These are phyloP conservation scores for Sphaerophoria taeniata DNA, from an alignment of 2,888 invertebrate species.

Conservation along the genomic window DNA sequence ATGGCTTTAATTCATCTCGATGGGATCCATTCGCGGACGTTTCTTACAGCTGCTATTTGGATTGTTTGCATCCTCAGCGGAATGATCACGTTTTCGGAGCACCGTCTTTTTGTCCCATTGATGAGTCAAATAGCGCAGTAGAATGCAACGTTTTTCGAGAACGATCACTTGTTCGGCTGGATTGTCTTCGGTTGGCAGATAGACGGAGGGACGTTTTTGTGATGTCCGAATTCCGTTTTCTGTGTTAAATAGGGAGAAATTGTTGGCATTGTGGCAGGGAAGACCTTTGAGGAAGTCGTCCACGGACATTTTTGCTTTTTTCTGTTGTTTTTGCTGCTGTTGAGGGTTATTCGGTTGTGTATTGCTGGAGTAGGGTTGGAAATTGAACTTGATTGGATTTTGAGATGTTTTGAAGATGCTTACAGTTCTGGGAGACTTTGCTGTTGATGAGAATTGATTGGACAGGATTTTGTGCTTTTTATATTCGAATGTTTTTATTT, in stretches of 20 bases:
- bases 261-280: slow-evolving; percentile 94
- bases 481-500: too few relatives aligned
- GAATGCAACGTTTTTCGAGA: slow-evolving; percentile 96
- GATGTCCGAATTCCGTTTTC: slow-evolving; percentile 92
- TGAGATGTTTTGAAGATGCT: too few relatives aligned
- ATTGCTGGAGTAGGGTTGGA: too few relatives aligned
- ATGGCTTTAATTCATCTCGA: slow-evolving; percentile 78
- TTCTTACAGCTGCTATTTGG: slow-evolving; percentile 80
- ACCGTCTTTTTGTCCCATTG: slow-evolving; percentile 95
- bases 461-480: too few relatives aligned
- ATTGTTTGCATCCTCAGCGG: slow-evolving; percentile 71
- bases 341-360: background rate
- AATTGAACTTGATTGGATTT: too few relatives aligned
- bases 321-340: slow-evolving; percentile 32
- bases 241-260: slow-evolving; percentile 95
- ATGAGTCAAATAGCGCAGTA: slow-evolving; percentile 96
- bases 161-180: slow-evolving; percentile 98
- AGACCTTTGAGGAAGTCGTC: slow-evolving; percentile 95
- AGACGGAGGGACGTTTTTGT: slow-evolving; percentile 94
- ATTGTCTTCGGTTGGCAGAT: slow-evolving; percentile 95
- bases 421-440: too few relatives aligned
- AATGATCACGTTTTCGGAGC: slow-evolving; percentile 82
- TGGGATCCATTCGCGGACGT: slow-evolving; percentile 80
- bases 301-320: slow-evolving; percentile 85
- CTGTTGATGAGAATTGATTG: too few relatives aligned